Percentiles rank a stretch among this genome's conserved stretches.
Conservation (phyloP, 1,140 invertebrate genomes). For the Bombus impatiens region DNA sequence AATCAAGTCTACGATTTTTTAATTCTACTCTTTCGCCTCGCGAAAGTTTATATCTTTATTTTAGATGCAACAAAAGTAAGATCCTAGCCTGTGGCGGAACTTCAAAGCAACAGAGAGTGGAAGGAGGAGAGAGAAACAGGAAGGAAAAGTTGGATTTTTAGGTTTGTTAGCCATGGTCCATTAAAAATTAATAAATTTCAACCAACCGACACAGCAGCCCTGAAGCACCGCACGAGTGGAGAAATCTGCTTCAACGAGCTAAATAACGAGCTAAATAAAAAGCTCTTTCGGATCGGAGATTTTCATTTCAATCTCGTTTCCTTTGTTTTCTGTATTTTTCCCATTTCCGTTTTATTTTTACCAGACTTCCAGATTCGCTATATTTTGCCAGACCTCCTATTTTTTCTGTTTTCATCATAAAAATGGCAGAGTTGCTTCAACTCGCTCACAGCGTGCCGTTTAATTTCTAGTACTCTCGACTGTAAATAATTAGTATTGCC, state of each 20-base stretch:
- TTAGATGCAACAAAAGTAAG: conserved; percentile 3
- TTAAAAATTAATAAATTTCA: conserved; percentile 39
- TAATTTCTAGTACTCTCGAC: background rate
- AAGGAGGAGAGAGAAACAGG: background rate
- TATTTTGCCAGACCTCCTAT: no score
- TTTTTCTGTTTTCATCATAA: background rate
- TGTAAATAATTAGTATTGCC: conserved; percentile 11
- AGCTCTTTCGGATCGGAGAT: background rate
- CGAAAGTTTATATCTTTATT: conserved; percentile 9
- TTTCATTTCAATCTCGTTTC: conserved; percentile 1
- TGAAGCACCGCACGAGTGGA: background rate
- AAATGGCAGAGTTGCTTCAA: background rate
- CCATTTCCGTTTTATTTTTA: background rate
- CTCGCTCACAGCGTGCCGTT: background rate
- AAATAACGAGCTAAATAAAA: conserved; percentile 12
- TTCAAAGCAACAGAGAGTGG: background rate
- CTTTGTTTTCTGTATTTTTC: background rate
- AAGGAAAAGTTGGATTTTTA: background rate
- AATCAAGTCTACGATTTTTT: background rate
- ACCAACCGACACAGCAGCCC: background rate
- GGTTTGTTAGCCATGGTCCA: background rate
- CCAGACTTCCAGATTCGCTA: no score
- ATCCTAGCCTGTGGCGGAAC: background rate
- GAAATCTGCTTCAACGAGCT: background rate
- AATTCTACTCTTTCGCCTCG: background rate